Percentiles rank a stretch among this genome's conserved stretches.
Conservation (phyloP, 2,113 vertebrate species). For the Apistogramma diplotaenia region DNA sequence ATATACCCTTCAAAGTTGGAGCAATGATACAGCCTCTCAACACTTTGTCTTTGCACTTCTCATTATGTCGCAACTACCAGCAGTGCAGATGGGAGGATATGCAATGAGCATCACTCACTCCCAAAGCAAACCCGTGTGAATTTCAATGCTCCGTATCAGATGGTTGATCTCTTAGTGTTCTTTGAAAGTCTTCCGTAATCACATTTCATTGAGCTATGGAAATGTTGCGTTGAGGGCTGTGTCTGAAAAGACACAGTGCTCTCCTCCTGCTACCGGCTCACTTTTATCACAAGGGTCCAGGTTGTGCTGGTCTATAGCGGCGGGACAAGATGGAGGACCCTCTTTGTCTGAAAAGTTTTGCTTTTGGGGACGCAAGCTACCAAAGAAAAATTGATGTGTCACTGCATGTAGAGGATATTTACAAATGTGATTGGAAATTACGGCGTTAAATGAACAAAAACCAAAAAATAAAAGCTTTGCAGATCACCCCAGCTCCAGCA, state of each 20-base stretch:
- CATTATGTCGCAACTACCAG: constrained; percentile 44
- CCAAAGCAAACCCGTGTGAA: constrained; percentile 15
- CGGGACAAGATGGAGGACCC: not conserved
- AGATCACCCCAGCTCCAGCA: not conserved
- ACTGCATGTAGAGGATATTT: not conserved
- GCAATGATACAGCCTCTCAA: constrained; percentile 42
- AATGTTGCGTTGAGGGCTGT: not conserved
- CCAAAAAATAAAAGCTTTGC: not conserved
- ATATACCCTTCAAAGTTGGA: constrained; percentile 60
- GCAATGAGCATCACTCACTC: constrained; percentile 47
- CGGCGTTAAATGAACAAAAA: not conserved
- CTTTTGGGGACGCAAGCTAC: not conserved
- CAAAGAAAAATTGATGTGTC: not conserved
- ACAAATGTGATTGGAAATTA: not conserved
- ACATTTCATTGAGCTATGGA: constrained; percentile 8
- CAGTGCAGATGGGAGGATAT: constrained; percentile 52
- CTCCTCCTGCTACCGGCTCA: not conserved
- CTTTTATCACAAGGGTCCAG: constrained; percentile 37
- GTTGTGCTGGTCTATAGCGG: not conserved
- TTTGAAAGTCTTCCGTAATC: constrained; percentile 37
- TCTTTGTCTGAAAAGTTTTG: not conserved
- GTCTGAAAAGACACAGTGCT: not conserved
- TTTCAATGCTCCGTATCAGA: constrained; percentile 38
- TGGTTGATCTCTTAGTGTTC: constrained; percentile 16
- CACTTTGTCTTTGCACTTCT: constrained; percentile 51